Percentiles rank a stretch among this genome's conserved stretches.
These are phyloP conservation scores for Porites rus DNA, from an alignment of 92 coral and sea anemone genomes.

Conservation along the genomic window DNA sequence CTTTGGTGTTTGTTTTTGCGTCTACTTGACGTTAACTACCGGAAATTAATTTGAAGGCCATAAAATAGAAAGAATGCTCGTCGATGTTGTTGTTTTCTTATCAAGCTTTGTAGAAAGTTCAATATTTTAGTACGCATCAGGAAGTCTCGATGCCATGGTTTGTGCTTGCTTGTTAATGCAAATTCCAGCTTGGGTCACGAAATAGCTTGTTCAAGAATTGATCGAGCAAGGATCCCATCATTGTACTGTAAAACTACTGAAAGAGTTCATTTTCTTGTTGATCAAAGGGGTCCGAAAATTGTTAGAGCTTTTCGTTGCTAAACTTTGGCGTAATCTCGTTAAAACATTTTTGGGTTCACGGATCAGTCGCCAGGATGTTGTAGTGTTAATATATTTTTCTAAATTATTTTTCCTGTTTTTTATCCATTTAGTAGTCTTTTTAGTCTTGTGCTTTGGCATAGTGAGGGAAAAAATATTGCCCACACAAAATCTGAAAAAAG, in stretches of 20 bases:
- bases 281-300: not conserved
- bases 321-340: conserved; percentile 29
- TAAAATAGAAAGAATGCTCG: not conserved
- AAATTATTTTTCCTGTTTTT: conserved; percentile 21
- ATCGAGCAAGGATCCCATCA: conserved; percentile 2
- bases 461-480: too few relatives aligned
- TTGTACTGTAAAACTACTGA: not conserved
- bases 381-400: conserved; percentile 23
- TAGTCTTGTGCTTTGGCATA: not conserved
- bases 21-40: not conserved
- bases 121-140: conserved; percentile 38
- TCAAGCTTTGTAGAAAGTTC: conserved; percentile 28
- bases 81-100: not conserved
- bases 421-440: not conserved
- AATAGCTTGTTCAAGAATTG: conserved; percentile 33
- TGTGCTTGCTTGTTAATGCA: conserved; percentile 35
- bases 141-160: conserved; percentile 41
- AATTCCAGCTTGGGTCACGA: conserved; percentile 46
- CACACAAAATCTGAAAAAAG: too few relatives aligned
- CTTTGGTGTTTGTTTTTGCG: conserved; percentile 17
- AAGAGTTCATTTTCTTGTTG: not conserved
- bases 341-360: conserved; percentile 24
- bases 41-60: not conserved
- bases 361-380: conserved; percentile 42
- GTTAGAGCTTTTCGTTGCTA: conserved; percentile 2